phyloP scores from a whole-genome alignment of 2,797 vertebrate species.

The Eulemur rubriventer region DNA sequence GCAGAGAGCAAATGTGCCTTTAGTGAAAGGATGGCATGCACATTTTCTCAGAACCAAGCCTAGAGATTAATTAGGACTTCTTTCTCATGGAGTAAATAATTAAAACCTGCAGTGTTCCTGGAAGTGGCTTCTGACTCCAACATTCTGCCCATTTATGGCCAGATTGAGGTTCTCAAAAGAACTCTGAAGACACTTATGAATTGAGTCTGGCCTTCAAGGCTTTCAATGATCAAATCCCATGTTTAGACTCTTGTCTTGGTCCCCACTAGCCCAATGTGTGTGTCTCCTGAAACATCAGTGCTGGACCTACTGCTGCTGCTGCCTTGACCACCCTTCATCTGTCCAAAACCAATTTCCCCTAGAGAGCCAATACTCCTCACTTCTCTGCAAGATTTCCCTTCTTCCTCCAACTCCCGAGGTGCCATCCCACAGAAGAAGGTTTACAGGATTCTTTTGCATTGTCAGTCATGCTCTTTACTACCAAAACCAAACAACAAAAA shows the following conservation, averaged over 20 bases:
- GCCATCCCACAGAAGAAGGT: neutral
- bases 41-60: constrained; percentile 36
- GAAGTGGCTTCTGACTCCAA: neutral
- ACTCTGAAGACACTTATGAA: neutral
- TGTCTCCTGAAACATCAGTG: neutral
- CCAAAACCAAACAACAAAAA: neutral
- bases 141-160: neutral
- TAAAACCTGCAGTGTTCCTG: neutral
- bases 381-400: neutral
- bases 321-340: neutral
- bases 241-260: neutral
- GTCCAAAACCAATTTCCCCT: neutral
- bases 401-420: neutral
- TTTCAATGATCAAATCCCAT: neutral
- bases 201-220: neutral
- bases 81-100: neutral
- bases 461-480: neutral
- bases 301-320: neutral
- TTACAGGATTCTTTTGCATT: neutral
- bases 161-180: neutral
- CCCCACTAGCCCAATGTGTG: neutral
- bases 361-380: neutral
- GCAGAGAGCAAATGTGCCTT: neutral
- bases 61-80: neutral
- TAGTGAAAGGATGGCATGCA: neutral